phyloP scores from a whole-genome alignment of 2,113 vertebrate species.

The Pycnonotus jocosus region DNA sequence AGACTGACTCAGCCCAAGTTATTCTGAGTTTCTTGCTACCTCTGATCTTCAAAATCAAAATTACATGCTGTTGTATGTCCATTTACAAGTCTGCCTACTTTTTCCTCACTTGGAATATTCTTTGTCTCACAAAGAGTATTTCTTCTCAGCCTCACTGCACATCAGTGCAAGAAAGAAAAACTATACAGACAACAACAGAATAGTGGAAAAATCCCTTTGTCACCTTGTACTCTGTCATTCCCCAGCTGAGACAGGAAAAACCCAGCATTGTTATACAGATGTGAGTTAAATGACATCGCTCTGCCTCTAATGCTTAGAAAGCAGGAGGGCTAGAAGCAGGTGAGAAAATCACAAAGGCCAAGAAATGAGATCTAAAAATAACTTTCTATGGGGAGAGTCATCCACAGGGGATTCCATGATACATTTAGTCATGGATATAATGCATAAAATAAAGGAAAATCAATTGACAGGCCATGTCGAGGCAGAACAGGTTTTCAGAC shows the following conservation, averaged over 20 bases:
- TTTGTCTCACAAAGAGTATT: not conserved
- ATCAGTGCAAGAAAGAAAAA: not conserved
- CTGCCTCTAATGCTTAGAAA: not conserved
- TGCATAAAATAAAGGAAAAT: not conserved
- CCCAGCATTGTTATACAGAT: not conserved
- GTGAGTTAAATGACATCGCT: fast-evolving
- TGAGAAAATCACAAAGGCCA: not conserved
- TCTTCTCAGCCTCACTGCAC: not conserved
- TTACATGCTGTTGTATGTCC: not conserved
- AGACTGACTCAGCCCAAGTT: not conserved
- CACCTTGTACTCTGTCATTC: not conserved
- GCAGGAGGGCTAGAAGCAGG: not conserved
- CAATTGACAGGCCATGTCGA: not conserved
- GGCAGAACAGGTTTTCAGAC: not conserved
- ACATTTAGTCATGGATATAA: not conserved
- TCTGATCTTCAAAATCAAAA: not conserved
- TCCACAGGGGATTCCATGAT: not conserved
- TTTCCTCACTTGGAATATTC: not conserved
- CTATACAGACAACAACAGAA: not conserved
- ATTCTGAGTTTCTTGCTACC: not conserved
- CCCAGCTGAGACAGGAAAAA: not conserved
- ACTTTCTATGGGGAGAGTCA: not conserved
- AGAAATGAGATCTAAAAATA: not conserved
- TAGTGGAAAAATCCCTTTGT: not conserved
- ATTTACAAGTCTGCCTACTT: not conserved